phyloP scores from a whole-genome alignment of 2,888 invertebrate genomes.

The Dryobotodes eremita region DNA sequence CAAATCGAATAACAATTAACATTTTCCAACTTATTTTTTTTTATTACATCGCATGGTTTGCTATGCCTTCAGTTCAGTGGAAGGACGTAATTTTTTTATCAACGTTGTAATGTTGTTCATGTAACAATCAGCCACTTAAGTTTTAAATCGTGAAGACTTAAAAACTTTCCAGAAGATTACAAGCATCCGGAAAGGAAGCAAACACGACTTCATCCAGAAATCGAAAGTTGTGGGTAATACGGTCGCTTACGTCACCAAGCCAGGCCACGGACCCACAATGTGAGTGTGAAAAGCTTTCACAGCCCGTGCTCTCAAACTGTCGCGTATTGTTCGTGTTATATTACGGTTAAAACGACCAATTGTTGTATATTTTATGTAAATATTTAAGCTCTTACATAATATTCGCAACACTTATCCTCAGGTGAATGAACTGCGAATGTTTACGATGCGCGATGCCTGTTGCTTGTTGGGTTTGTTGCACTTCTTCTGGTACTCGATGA shows the following conservation, averaged over 20 bases:
- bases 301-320: slow-evolving; percentile 57
- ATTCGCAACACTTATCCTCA: slow-evolving; percentile 46
- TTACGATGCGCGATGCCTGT: background rate
- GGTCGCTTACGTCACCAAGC: slow-evolving; percentile 75
- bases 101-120: background rate
- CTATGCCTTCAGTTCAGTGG: background rate
- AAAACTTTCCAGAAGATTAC: slow-evolving; percentile 35
- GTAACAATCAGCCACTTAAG: background rate
- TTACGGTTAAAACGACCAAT: slow-evolving; percentile 61
- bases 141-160: slow-evolving; percentile 1
- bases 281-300: slow-evolving; percentile 72
- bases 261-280: slow-evolving; percentile 58
- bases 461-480: background rate
- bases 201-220: slow-evolving; percentile 84
- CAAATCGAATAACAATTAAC: background rate
- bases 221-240: slow-evolving; percentile 80
- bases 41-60: background rate
- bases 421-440: slow-evolving; percentile 51
- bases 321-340: slow-evolving; percentile 59
- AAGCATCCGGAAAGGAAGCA: slow-evolving; percentile 69
- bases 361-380: slow-evolving; percentile 68
- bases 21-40: background rate
- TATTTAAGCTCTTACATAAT: slow-evolving; percentile 55
- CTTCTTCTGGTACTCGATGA: background rate
- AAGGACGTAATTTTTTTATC: background rate